Evolutionary conservation across 2,113 vertebrate genomes (phyloP), one percentile per base, ranked within the genome.

Genomic region (Dolichallabes microphthalmus): DNA sequence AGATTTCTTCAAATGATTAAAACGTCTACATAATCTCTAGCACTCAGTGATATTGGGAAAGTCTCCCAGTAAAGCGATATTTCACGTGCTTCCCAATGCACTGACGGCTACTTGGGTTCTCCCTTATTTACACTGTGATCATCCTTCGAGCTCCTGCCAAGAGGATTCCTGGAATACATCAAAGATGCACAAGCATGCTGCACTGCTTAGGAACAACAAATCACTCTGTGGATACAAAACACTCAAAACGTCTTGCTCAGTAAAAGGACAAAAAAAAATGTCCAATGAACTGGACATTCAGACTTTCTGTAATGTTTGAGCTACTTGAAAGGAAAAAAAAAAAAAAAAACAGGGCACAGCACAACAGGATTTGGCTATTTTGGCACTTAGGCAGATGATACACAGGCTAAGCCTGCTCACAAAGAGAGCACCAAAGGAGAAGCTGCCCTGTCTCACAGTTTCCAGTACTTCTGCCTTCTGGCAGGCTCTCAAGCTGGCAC

Each of bases 401-500:
- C 76, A 20, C 61, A 61, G 57, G 83, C 73, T 84, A 79, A 88
- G 80, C 13, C 32, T 19, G 19, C 57, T 5, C 61, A 86, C 74
- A 75, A 82, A 86, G 63, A 86, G 78, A 68, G 71, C 82, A 74
- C 9, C 71, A 82, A 53, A 35, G 63, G 52, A 80, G 74, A 71
- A 82, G 80, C 15, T 17, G 39, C 58, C 68, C 61, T 50, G 71
- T 83, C 88, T 83, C 82, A 81, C 88, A 66, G 82, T 79, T 66
- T n/a, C 20, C 15, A 69, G 63, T 61, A 19, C 75, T 86, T 76
- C 55, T 68, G 71, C 55, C 68, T 85, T 73, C 85, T 85, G 84
- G 85, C 83, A 85, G 61, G 39, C 53, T 84, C 68, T 87, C 66
- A 82, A 86, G 57, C 82, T 83, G 85, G 78, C 85, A 84, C 32